A percentile compares a stretch with the other conserved stretches of the same genome.
phyloP scores from a whole-genome alignment of 2,888 invertebrate species.

The Arctia plantaginis region DNA sequence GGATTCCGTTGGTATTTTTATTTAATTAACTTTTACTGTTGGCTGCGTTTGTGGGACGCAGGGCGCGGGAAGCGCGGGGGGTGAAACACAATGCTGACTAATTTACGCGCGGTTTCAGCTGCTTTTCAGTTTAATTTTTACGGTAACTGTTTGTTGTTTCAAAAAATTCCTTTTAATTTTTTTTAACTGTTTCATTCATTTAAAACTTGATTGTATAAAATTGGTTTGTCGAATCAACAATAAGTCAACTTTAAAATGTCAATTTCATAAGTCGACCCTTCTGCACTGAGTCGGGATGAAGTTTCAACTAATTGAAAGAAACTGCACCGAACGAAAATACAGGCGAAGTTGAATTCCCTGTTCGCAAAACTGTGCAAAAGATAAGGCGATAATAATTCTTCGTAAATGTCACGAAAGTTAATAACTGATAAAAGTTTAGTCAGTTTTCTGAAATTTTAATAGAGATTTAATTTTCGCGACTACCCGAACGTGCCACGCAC shows the following conservation, averaged over 20 bases:
- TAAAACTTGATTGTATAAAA: slow-evolving; percentile 42
- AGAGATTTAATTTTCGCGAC: slow-evolving; percentile 82
- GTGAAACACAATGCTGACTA: slow-evolving; percentile 76
- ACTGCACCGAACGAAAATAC: slow-evolving; percentile 74
- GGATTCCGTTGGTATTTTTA: slow-evolving; percentile 78
- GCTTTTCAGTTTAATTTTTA: slow-evolving; percentile 67
- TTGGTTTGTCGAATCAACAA: too few species aligned
- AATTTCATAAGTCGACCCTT: background rate
- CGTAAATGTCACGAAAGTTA: slow-evolving; percentile 84
- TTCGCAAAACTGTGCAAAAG: slow-evolving; percentile 71
- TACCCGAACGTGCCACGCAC: slow-evolving; percentile 58
- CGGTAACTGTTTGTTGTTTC: slow-evolving; percentile 59
- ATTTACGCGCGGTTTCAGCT: slow-evolving; percentile 75
- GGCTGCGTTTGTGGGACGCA: slow-evolving; percentile 64
- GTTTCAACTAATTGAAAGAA: slow-evolving; percentile 71
- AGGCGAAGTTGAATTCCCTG: slow-evolving; percentile 70
- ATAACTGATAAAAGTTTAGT: slow-evolving; percentile 85
- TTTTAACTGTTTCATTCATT: slow-evolving; percentile 53
- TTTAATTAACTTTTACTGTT: slow-evolving; percentile 79
- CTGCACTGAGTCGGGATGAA: background rate
- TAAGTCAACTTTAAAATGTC: background rate
- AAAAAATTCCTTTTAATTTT: slow-evolving; percentile 62
- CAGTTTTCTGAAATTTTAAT: slow-evolving; percentile 84
- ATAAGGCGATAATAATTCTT: slow-evolving; percentile 85
- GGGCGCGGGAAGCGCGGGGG: slow-evolving; percentile 48